Conservation (phyloP, 2,888 invertebrate species). For the Crepidodera aurea region DNA sequence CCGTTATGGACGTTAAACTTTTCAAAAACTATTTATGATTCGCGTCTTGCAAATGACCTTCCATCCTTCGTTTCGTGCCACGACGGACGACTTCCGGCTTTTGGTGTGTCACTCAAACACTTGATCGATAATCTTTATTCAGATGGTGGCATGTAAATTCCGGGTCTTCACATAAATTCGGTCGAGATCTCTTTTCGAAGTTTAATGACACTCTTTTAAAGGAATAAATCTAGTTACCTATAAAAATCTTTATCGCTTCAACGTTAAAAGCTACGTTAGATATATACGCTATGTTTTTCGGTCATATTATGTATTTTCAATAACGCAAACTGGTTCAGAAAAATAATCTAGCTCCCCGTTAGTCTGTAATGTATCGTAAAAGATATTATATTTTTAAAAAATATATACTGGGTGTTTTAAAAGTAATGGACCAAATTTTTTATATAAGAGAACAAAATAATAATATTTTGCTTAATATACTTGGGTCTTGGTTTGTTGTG, state of each 20-base stretch:
- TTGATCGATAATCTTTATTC: constrained; percentile 13
- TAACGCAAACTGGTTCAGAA: no score
- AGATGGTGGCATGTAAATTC: constrained; percentile 4
- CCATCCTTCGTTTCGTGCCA: constrained; percentile 16
- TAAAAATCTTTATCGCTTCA: background rate
- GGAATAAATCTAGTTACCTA: background rate
- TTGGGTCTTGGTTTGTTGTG: no score
- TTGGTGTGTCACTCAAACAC: constrained; percentile 15
- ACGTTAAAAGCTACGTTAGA: no score
- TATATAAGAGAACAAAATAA: no score
- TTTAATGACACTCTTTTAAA: background rate
- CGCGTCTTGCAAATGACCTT: constrained; percentile 51
- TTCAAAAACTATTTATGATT: constrained; percentile 52
- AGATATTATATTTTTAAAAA: no score
- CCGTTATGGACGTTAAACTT: constrained; percentile 52
- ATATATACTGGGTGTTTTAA: no score
- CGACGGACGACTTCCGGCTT: constrained; percentile 22
- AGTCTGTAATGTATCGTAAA: no score
- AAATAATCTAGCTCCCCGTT: no score
- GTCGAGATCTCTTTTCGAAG: background rate
- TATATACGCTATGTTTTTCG: no score
- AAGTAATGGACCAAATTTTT: no score
- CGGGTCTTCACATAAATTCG: constrained; percentile 4
- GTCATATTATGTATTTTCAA: no score
- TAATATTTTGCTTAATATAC: no score